Evolutionary conservation across 1,140 invertebrate genomes (phyloP).

Genomic region (Tigriopus japonicus): DNA sequence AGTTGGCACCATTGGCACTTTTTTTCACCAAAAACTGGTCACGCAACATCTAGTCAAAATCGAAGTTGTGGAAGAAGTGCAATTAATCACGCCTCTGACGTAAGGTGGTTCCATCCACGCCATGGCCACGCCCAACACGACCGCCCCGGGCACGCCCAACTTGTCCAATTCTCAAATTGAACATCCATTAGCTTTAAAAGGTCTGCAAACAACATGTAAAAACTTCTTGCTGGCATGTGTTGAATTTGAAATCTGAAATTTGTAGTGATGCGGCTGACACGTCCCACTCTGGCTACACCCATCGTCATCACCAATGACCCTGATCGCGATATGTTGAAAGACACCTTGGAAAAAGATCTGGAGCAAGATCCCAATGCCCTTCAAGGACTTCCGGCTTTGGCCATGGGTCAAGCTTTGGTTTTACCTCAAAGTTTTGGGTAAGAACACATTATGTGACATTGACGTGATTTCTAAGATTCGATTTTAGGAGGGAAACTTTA

Average conservation of each 20-base stretch:
- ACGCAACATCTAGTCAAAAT: no score
- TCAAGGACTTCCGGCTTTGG: conserved; percentile 55
- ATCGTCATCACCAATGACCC: conserved; percentile 58
- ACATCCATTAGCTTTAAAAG: conserved; percentile 2
- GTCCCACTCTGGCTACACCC: conserved; percentile 59
- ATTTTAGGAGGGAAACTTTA: no score
- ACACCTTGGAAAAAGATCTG: conserved; percentile 50
- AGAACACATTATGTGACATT: conserved; percentile 21
- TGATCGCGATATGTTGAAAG: conserved; percentile 54
- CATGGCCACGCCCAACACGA: no score
- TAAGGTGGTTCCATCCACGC: no score
- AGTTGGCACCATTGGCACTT: no score
- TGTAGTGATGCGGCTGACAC: conserved; percentile 78
- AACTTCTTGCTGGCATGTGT: neutral
- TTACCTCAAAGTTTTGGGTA: conserved; percentile 89
- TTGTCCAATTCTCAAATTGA: neutral
- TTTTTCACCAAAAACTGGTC: no score
- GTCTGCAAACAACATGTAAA: neutral
- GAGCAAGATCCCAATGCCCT: conserved; percentile 55
- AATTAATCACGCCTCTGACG: no score
- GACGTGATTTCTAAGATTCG: conserved; percentile 7
- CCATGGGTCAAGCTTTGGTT: conserved; percentile 66
- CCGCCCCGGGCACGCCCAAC: no score
- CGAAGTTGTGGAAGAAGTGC: no score
- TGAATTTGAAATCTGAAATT: no score